Conservation (phyloP, 1,140 invertebrate genomes). For the Aphidius gifuensis region DNA sequence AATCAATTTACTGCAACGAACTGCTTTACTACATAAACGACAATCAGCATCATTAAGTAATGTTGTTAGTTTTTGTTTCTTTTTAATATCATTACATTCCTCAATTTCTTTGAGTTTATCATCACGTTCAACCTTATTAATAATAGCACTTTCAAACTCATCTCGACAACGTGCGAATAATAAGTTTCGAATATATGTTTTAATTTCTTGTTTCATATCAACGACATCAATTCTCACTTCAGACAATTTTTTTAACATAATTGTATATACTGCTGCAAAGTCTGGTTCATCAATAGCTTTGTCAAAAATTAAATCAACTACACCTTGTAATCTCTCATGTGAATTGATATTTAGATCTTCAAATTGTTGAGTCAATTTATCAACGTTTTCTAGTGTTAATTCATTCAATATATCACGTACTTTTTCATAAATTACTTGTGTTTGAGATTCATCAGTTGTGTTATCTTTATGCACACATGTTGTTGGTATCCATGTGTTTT, state of each 20-base stretch:
- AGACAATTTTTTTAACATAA: slow-evolving; percentile 70
- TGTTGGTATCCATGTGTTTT: slow-evolving; percentile 26
- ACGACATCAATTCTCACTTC: slow-evolving; percentile 57
- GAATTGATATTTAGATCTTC: slow-evolving; percentile 73
- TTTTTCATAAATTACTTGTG: slow-evolving; percentile 73
- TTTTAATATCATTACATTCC: slow-evolving; percentile 59
- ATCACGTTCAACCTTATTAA: slow-evolving; percentile 61
- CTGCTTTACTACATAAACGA: slow-evolving; percentile 73
- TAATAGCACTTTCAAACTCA: slow-evolving; percentile 80
- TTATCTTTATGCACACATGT: slow-evolving; percentile 54
- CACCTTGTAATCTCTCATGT: slow-evolving; percentile 71
- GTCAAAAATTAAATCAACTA: slow-evolving; percentile 90
- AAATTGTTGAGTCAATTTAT: slow-evolving; percentile 76
- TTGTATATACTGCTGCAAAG: slow-evolving; percentile 87
- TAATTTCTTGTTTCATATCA: slow-evolving; percentile 16
- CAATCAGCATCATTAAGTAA: slow-evolving; percentile 73
- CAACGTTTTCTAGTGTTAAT: slow-evolving; percentile 90
- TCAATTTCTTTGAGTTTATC: slow-evolving; percentile 65
- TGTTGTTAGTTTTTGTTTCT: slow-evolving; percentile 69
- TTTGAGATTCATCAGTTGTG: slow-evolving; percentile 62
- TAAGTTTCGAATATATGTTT: slow-evolving; percentile 76
- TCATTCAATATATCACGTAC: slow-evolving; percentile 91
- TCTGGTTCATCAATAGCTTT: slow-evolving; percentile 93
- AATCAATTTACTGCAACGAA: slow-evolving; percentile 83
- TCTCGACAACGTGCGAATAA: slow-evolving; percentile 81